A percentile compares a stretch with the other conserved stretches of the same genome.
Evolutionary conservation across 2,888 invertebrate species (phyloP).

Genomic region (Lutraria lutraria): DNA sequence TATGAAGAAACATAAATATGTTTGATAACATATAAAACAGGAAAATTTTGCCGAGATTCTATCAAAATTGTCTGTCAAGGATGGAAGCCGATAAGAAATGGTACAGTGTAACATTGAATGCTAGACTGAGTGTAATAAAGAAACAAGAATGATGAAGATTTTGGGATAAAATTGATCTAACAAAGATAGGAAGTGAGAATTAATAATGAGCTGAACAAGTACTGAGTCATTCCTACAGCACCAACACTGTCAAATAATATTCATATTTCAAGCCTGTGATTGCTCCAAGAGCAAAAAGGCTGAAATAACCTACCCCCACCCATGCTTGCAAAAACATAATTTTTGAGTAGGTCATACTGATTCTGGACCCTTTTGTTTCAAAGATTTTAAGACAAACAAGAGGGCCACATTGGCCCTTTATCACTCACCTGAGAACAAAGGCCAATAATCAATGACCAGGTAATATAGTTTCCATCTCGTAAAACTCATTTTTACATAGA

Average conservation of each 20-base stretch:
- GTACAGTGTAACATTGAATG: background rate
- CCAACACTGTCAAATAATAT: background rate
- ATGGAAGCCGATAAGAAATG: background rate
- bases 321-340: too few relatives aligned
- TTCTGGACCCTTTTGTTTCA: too few relatives aligned
- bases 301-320: too few relatives aligned
- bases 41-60: conserved; percentile 25
- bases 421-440: too few relatives aligned
- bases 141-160: background rate
- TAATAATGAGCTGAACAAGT: background rate
- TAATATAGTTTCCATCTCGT: too few relatives aligned
- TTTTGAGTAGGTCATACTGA: too few relatives aligned
- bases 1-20: conserved; percentile 41
- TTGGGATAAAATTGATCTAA: background rate
- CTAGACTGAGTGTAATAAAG: background rate
- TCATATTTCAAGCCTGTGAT: too few relatives aligned
- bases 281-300: too few relatives aligned
- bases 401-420: too few relatives aligned
- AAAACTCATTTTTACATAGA: too few relatives aligned
- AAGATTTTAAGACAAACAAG: too few relatives aligned
- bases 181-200: background rate
- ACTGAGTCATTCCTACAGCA: background rate
- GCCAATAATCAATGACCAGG: too few relatives aligned
- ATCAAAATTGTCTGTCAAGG: conserved; percentile 21
- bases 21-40: conserved; percentile 29